phyloP scores from a whole-genome alignment of 2,797 vertebrate species.

The Rhyacichthys aspro region DNA sequence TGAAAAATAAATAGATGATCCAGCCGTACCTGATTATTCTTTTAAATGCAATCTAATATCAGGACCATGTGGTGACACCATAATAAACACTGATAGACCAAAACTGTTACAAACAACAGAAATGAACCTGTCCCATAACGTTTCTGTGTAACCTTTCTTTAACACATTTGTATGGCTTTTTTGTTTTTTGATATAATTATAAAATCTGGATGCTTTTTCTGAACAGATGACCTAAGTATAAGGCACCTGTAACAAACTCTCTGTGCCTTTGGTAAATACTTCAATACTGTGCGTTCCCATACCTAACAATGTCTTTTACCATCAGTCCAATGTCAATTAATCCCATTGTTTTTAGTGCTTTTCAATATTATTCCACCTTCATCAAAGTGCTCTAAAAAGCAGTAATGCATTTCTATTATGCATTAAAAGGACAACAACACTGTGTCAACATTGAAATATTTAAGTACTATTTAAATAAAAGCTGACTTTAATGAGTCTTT shows the following conservation, averaged over 20 bases:
- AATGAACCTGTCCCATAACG: constrained; percentile 9
- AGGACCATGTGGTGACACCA: not conserved
- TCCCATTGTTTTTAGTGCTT: not conserved
- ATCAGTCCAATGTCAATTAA: not conserved
- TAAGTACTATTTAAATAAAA: not conserved
- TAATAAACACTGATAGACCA: constrained; percentile 10
- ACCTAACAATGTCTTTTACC: not conserved
- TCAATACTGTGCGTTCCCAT: constrained; percentile 21
- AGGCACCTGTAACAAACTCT: constrained; percentile 63
- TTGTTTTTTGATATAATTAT: not conserved
- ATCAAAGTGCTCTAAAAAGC: constrained; percentile 25
- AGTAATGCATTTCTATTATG: not conserved
- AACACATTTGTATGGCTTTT: constrained; percentile 64
- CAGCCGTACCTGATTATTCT: constrained; percentile 26
- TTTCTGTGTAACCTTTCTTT: not conserved
- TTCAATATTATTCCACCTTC: not conserved
- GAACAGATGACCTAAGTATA: constrained; percentile 48
- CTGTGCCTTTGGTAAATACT: constrained; percentile 68
- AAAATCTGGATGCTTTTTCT: constrained; percentile 7
- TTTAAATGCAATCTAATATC: constrained; percentile 16
- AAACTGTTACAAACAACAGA: constrained; percentile 10
- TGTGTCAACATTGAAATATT: not conserved
- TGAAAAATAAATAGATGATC: constrained; percentile 17
- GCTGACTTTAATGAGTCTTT: not conserved
- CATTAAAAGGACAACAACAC: not conserved